Conservation (phyloP, 2,888 invertebrate genomes). For the Calameuta idolon region DNA sequence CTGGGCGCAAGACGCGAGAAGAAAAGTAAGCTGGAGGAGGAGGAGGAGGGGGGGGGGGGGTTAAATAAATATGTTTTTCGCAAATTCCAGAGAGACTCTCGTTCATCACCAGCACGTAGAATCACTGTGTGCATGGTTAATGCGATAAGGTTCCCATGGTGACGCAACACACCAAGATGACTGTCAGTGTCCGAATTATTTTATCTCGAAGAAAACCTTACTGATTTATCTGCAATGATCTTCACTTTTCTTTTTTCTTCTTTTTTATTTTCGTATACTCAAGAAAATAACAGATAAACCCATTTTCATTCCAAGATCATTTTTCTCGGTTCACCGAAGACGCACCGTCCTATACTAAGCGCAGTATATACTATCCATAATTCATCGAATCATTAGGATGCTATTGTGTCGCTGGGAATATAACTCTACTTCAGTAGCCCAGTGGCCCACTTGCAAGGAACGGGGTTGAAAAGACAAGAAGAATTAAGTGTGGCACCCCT, state of each 20-base stretch:
- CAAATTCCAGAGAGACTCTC: neutral
- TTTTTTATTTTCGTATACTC: neutral
- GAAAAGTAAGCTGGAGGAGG: neutral
- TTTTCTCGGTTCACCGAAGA: neutral
- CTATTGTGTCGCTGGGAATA: slow-evolving; percentile 10
- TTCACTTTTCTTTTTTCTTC: neutral
- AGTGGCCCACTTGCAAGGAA: slow-evolving; percentile 55
- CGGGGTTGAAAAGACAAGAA: slow-evolving; percentile 45
- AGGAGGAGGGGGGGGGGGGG: too few species aligned
- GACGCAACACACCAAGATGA: neutral
- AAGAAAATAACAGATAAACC: neutral
- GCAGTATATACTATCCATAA: slow-evolving; percentile 30
- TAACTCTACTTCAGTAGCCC: slow-evolving; percentile 42
- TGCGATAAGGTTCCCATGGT: neutral
- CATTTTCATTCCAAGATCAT: neutral
- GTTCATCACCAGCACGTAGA: neutral
- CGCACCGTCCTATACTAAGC: neutral
- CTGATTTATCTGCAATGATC: neutral
- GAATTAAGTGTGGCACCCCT: slow-evolving; percentile 41
- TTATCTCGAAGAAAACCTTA: neutral
- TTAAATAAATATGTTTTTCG: slow-evolving; percentile 15
- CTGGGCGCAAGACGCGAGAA: neutral
- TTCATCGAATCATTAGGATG: slow-evolving; percentile 35
- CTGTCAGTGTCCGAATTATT: neutral
- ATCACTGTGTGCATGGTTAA: neutral